phyloP scores from a whole-genome alignment of 2,113 vertebrate species.

The Ctenodactylus gundi region DNA sequence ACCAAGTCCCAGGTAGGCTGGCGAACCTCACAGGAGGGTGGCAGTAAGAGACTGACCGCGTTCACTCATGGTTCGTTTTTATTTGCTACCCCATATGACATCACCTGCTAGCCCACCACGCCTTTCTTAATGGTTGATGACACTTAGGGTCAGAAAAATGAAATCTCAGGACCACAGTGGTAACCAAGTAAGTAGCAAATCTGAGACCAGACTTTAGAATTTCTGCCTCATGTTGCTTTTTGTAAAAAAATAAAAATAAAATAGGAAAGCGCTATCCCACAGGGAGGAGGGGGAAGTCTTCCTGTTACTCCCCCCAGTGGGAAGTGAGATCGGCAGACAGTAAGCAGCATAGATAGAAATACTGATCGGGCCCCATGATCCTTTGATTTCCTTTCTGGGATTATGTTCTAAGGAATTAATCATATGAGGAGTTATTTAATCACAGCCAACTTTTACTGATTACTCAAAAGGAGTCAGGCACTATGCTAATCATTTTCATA shows the following conservation, averaged over 20 bases:
- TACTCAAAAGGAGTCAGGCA: slow-evolving; percentile 5
- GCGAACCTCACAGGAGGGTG: not conserved
- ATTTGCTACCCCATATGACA: not conserved
- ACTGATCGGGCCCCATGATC: not conserved
- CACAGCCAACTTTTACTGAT: slow-evolving; percentile 9
- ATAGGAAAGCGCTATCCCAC: not conserved
- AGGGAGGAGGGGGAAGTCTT: not conserved
- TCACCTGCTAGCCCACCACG: not conserved
- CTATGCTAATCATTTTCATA: slow-evolving; percentile 22
- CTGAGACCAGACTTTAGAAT: not conserved
- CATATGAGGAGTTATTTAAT: slow-evolving; percentile 25
- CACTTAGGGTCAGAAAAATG: not conserved
- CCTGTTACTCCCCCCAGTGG: not conserved
- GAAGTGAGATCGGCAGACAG: not conserved
- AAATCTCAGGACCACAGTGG: not conserved
- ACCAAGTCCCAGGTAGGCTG: not conserved
- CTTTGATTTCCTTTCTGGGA: slow-evolving; percentile 24
- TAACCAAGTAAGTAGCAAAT: not conserved
- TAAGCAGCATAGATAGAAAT: not conserved
- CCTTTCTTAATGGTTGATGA: not conserved
- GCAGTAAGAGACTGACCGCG: not conserved
- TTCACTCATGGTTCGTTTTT: not conserved
- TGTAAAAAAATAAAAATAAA: not conserved
- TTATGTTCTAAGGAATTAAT: slow-evolving; percentile 38
- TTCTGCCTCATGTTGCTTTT: not conserved